Conservation (phyloP, 1,140 invertebrate genomes). For the Wiebesia pumilae region DNA sequence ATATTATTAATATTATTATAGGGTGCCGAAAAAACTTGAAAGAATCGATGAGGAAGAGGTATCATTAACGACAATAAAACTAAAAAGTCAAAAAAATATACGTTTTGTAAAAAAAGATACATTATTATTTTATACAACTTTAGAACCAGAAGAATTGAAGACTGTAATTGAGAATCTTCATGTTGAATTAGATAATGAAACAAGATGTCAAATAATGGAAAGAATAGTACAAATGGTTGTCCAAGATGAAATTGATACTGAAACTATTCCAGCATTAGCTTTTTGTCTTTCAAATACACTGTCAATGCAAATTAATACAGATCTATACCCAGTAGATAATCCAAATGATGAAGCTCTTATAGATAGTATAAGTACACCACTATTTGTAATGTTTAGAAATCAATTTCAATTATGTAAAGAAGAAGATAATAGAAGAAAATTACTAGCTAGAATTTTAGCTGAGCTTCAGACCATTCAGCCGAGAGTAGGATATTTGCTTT, state of each 20-base stretch:
- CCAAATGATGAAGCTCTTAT: conserved; percentile 78
- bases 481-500: conserved; percentile 87
- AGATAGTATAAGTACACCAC: conserved; percentile 86
- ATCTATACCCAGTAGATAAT: conserved; percentile 74
- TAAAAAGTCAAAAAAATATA: conserved; percentile 71
- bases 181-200: conserved; percentile 80
- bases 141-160: conserved; percentile 79
- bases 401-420: conserved; percentile 82
- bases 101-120: conserved; percentile 71
- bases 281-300: conserved; percentile 76
- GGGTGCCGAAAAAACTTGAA: conserved; percentile 73
- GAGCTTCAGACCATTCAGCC: conserved; percentile 85
- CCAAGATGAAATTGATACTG: conserved; percentile 80
- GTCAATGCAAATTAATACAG: conserved; percentile 72
- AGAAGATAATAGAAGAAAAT: conserved; percentile 86
- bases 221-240: conserved; percentile 81
- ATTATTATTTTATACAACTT: conserved; percentile 73
- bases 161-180: conserved; percentile 80
- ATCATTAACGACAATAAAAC: conserved; percentile 79
- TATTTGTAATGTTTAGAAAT: conserved; percentile 88
- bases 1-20: conserved; percentile 47
- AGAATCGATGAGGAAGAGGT: conserved; percentile 74
- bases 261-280: conserved; percentile 77
- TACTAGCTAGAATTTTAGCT: conserved; percentile 82
- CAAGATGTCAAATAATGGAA: conserved; percentile 82